phyloP scores from a whole-genome alignment of 1,140 invertebrate species.

The Aphidius gifuensis region DNA sequence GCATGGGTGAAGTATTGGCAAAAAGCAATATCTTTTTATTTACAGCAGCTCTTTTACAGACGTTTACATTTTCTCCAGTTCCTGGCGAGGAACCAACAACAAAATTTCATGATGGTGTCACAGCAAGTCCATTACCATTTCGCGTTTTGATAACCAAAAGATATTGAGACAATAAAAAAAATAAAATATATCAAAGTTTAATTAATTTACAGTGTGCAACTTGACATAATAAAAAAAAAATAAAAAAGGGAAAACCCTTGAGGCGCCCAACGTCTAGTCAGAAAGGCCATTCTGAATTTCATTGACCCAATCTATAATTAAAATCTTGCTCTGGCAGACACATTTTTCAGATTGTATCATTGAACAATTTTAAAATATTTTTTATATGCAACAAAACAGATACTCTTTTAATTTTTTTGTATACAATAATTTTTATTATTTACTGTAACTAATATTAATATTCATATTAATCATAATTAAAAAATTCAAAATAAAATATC shows the following conservation, averaged over 20 bases:
- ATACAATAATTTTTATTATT: too few relatives aligned
- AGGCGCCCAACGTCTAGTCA: constrained; percentile 21
- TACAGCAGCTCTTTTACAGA: constrained; percentile 73
- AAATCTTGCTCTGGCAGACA: too few relatives aligned
- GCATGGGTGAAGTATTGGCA: constrained; percentile 81
- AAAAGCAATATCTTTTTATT: constrained; percentile 84
- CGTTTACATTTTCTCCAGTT: constrained; percentile 66
- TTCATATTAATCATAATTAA: too few relatives aligned
- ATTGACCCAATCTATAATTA: too few relatives aligned
- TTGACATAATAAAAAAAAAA: background rate
- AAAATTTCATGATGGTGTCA: constrained; percentile 69
- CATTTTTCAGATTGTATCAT: too few relatives aligned
- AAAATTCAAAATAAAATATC: too few relatives aligned
- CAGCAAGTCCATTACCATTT: constrained; percentile 68
- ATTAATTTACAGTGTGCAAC: background rate
- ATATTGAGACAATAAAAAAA: constrained; percentile 29
- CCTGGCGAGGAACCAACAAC: constrained; percentile 64
- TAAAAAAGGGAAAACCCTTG: background rate
- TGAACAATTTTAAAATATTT: too few relatives aligned
- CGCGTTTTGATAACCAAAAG: constrained; percentile 63
- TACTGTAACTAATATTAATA: too few relatives aligned
- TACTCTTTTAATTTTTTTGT: too few relatives aligned
- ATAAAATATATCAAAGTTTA: background rate
- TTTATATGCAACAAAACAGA: too few relatives aligned
- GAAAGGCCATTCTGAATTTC: constrained; percentile 12